phyloP scores from a whole-genome alignment of 2,888 invertebrate genomes.

The Synergus umbraculus region DNA sequence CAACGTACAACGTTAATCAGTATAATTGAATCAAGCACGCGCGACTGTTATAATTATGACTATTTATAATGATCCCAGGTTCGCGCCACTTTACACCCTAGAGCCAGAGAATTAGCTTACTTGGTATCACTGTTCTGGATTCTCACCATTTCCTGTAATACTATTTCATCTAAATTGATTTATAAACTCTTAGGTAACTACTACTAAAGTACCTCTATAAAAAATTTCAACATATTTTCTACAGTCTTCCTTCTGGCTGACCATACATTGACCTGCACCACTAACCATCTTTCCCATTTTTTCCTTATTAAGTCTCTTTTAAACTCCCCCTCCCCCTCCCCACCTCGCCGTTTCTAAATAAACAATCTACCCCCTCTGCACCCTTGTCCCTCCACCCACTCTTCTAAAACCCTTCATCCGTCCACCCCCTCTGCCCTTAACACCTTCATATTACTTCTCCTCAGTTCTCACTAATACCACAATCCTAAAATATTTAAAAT shows the following conservation, averaged over 20 bases:
- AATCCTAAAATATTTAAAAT: too few relatives aligned
- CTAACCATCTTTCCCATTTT: too few relatives aligned
- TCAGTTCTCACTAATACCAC: too few relatives aligned
- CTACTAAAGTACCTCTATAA: background rate
- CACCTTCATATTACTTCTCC: too few relatives aligned
- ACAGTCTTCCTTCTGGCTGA: background rate
- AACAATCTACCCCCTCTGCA: too few relatives aligned
- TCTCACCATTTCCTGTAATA: constrained; percentile 26
- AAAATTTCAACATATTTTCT: background rate
- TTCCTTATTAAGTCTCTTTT: too few relatives aligned
- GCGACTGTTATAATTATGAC: constrained; percentile 77
- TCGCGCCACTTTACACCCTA: constrained; percentile 52
- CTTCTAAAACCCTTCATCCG: too few relatives aligned
- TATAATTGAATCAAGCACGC: constrained; percentile 76
- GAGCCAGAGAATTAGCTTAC: constrained; percentile 24
- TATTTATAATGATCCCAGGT: constrained; percentile 75
- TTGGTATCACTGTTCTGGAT: constrained; percentile 23
- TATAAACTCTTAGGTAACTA: background rate
- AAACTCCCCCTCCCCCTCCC: too few relatives aligned
- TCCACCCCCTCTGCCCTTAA: too few relatives aligned
- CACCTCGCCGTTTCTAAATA: too few relatives aligned
- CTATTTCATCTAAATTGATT: background rate
- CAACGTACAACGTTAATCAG: constrained; percentile 76
- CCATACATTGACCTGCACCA: too few relatives aligned
- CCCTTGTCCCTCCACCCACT: too few relatives aligned